Evolutionary conservation across 2,888 invertebrate genomes (phyloP), one percentile per base, ranked within the genome.

Genomic region (Drosophila histrio): DNA sequence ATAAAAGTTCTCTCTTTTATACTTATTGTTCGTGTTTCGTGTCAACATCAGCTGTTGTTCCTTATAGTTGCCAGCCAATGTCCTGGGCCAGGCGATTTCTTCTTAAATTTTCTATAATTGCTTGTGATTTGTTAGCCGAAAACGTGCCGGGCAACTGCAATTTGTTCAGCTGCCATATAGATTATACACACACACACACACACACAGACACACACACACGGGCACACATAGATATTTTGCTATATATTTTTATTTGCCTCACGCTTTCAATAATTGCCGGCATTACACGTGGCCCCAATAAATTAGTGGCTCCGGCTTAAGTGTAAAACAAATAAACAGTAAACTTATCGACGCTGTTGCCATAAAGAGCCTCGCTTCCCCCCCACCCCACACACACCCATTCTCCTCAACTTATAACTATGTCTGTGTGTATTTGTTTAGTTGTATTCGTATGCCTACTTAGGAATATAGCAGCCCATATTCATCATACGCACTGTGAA

Each of bases 51-150:
- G 84, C 86, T 84, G 83, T 57, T 64, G 72, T 49, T 65, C 49
- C 30, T 49, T 17, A 24, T 59, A 53, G 38, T 43, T 44, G 58
- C 11, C 50, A 17, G 52, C 43, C 53, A 30, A 49, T 57, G 38
- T 38, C 38, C 50, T 49, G 15, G 21, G 46, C 58, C 26, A 15
- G 58, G 68, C 78, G 68, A 80, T 80, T 82, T 74, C 84, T 84
- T 81, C 86, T 87, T 86, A 86, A 86, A 85, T 87, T 85, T 85
- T 85, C 84, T 85, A 85, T 85, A 85, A 85, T 85, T 87, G 88
- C 84, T 77, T 87, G 84, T 85, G 84, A 85, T 85, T 85, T 85
- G 84, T 85, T 85, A 75, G 83, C 80, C 80, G 60, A 79, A 72
- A 79, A 85, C 84, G 84, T 85, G 84, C 88, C 72, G 69, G 68